Percentiles rank a stretch among this genome's conserved stretches.
These are phyloP conservation scores for Papilio demoleus DNA, from an alignment of 2,888 invertebrate genomes.

Conservation along the genomic window DNA sequence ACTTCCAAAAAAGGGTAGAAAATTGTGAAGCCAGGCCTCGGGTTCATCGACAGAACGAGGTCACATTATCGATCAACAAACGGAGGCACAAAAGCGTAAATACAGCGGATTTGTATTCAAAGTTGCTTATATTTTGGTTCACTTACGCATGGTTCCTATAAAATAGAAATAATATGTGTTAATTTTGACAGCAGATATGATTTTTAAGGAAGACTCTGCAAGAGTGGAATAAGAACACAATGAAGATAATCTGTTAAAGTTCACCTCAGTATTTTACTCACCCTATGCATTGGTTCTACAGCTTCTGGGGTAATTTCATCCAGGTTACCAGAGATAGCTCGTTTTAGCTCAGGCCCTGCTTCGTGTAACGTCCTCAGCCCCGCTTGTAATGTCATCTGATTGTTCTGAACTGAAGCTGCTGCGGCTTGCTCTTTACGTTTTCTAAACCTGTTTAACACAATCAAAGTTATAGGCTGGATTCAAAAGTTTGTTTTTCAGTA, in stretches of 20 bases:
- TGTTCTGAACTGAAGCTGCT: slow-evolving; percentile 74
- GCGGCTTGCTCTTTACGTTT: slow-evolving; percentile 95
- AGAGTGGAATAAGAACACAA: too few species aligned
- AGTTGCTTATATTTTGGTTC: slow-evolving; percentile 70
- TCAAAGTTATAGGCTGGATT: neutral
- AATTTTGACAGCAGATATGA: slow-evolving; percentile 45
- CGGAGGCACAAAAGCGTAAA: slow-evolving; percentile 66
- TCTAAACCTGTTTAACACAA: slow-evolving; percentile 87
- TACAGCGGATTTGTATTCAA: slow-evolving; percentile 68
- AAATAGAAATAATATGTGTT: slow-evolving; percentile 71
- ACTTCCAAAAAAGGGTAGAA: slow-evolving; percentile 49
- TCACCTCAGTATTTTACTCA: too few species aligned
- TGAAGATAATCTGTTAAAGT: too few species aligned
- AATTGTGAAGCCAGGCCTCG: slow-evolving; percentile 64
- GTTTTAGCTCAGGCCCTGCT: slow-evolving; percentile 98
- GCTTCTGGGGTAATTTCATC: slow-evolving; percentile 96
- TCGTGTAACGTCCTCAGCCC: slow-evolving; percentile 98
- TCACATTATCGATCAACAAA: slow-evolving; percentile 42
- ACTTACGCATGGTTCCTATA: slow-evolving; percentile 85
- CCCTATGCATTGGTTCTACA: slow-evolving; percentile 99
- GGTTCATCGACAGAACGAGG: slow-evolving; percentile 54
- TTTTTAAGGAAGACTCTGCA: too few species aligned
- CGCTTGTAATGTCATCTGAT: slow-evolving; percentile 96
- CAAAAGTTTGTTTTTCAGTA: slow-evolving; percentile 1
- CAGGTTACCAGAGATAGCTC: slow-evolving; percentile 98